Conservation (phyloP, 2,113 vertebrate species). For the Panurus biarmicus region DNA sequence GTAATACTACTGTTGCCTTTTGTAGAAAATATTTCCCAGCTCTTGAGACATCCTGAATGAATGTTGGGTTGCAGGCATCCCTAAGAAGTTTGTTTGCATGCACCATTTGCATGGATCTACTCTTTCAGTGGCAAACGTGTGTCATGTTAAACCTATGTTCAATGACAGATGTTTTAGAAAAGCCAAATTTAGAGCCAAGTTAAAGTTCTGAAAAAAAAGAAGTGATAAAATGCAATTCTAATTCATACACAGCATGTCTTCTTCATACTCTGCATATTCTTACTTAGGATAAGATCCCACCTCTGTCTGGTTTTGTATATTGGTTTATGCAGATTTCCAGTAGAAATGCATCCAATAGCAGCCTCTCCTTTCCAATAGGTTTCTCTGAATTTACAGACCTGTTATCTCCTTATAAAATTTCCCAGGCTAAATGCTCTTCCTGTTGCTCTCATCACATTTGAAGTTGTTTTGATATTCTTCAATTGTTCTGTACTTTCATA, state of each 20-base stretch:
- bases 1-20: background rate
- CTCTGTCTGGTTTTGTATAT: background rate
- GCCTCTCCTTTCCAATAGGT: background rate
- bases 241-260: background rate
- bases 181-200: background rate
- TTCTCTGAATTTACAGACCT: background rate
- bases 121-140: background rate
- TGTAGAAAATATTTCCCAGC: background rate
- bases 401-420: background rate
- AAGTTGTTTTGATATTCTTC: background rate
- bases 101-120: background rate
- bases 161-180: background rate
- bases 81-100: background rate
- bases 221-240: background rate
- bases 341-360: background rate
- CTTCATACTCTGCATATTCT: background rate
- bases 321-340: background rate
- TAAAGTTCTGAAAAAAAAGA: background rate
- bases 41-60: background rate
- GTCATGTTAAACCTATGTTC: background rate
- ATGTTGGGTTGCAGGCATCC: background rate
- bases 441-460: background rate
- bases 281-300: background rate
- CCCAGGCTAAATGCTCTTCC: background rate
- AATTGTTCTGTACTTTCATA: background rate